A percentile compares a stretch with the other conserved stretches of the same genome.
These are phyloP conservation scores for Eucera pruinosa DNA, from an alignment of 2,888 invertebrate genomes.

Conservation along the genomic window DNA sequence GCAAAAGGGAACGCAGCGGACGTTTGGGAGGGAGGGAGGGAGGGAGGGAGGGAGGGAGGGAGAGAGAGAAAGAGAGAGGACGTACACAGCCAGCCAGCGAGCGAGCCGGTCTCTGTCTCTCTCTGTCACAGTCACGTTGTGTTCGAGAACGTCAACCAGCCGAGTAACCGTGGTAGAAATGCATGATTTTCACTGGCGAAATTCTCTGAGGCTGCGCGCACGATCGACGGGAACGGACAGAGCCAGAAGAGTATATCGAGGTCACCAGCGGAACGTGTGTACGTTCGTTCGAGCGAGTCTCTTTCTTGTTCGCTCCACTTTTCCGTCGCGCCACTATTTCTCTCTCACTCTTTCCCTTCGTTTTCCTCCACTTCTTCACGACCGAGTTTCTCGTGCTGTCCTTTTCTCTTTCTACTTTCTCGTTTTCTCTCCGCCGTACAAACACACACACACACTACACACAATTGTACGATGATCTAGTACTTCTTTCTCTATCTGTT, in stretches of 20 bases:
- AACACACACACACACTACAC: neutral
- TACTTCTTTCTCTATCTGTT: neutral
- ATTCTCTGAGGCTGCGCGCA: slow-evolving; percentile 61
- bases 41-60: slow-evolving; percentile 42
- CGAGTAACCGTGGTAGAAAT: slow-evolving; percentile 59
- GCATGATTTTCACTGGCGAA: slow-evolving; percentile 74
- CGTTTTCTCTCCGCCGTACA: slow-evolving; percentile 24
- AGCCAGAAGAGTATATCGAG: slow-evolving; percentile 61
- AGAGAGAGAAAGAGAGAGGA: slow-evolving; percentile 47
- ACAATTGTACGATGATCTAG: neutral
- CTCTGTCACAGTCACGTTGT: slow-evolving; percentile 43
- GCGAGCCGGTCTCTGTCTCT: slow-evolving; percentile 1
- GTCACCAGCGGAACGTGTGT: slow-evolving; percentile 63
- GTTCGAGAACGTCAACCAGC: slow-evolving; percentile 65
- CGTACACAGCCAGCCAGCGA: slow-evolving; percentile 24
- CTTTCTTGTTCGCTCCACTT: slow-evolving; percentile 60
- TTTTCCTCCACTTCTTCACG: neutral
- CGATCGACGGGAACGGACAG: slow-evolving; percentile 36
- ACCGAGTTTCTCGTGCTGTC: slow-evolving; percentile 13
- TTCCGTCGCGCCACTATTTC: slow-evolving; percentile 37
- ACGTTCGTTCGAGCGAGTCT: slow-evolving; percentile 52
- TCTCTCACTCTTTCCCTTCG: slow-evolving; percentile 21
- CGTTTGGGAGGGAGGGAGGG: slow-evolving; percentile 51
- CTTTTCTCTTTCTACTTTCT: slow-evolving; percentile 38
- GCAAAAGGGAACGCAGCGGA: slow-evolving; percentile 79